Base-by-base conservation (phyloP, 2,113 vertebrate species). In the Lepisosteus oculatus region DNA sequence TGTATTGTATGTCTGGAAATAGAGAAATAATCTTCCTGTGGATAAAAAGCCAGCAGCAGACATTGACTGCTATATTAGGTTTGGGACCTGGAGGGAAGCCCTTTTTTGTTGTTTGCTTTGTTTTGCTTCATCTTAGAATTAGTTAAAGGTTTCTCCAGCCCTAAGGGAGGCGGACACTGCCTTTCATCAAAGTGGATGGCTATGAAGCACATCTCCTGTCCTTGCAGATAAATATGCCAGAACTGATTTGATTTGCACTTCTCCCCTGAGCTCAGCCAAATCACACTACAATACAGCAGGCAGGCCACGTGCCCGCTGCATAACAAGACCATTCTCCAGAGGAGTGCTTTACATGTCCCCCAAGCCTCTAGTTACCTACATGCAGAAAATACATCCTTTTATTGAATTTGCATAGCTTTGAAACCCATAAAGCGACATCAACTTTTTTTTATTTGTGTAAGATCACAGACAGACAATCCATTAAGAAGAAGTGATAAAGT, bases 111-210 rank as follows among this genome's bases (percentile, higher is more conserved):
- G 43, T 66, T 3, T n/a, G 43, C 41, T 43, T 15, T 47, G 66
- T 65, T 15, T 17, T 67, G n/a, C 47, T 54, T 11, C n/a, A 17
- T n/a, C 14, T 14, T 61, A 70, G 54, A 61, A 56, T 43, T 57
- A 61, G 68, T 70, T 70, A 70, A 59, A 61, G 68, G 68, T 70
- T 59, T 43, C 29, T 8, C 42, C n/a, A 11, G 42, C 44, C 68
- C 68, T 29, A 9, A 68, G 66, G 47, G 66, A 68, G 47, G 9
- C 66, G 15, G 17, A 68, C 47, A 17, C 8, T 55, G 66, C 3
- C 66, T 68, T 68, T 54, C 51, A 68, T 68, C 47, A 29, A 8
- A 51, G 54, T 41, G 66, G 66, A 41, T n/a, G 12, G 42, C 47
- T 68, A 29, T 17, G 2, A 15, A 68, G 66, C 14, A 17, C 9